Conservation (phyloP, 2,797 vertebrate genomes). For the Darevskia nairensis region DNA sequence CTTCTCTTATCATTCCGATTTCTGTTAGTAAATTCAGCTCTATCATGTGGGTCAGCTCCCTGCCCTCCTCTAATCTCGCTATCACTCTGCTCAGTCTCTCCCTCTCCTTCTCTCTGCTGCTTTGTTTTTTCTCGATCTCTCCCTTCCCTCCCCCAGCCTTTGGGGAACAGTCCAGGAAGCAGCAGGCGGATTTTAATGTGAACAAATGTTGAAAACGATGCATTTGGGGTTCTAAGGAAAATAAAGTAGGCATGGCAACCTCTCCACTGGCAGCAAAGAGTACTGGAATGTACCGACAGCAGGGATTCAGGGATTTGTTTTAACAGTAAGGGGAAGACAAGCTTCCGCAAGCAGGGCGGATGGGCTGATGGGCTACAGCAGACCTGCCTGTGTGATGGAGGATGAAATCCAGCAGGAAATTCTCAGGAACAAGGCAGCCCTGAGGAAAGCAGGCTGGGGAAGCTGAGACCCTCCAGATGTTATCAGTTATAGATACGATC, state of each 20-base stretch:
- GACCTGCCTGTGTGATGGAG: no score
- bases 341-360: background rate
- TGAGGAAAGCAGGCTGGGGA: background rate
- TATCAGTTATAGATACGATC: no score
- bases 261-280: background rate
- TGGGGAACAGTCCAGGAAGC: background rate
- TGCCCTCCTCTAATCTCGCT: background rate
- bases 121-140: background rate
- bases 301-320: slow-evolving; percentile 3
- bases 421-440: background rate
- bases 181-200: background rate
- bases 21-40: background rate
- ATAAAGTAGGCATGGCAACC: slow-evolving; percentile 18
- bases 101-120: background rate
- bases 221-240: background rate
- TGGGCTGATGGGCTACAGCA: background rate
- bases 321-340: background rate
- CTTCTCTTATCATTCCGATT: background rate
- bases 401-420: no score
- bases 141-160: background rate
- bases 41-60: background rate
- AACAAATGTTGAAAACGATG: background rate
- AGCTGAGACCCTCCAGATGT: no score
- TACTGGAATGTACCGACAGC: background rate
- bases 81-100: background rate